Evolutionary conservation across 2,797 vertebrate species (phyloP), one percentile per base, ranked within the genome.

Genomic region (Enteromius afrohamiltoni): DNA sequence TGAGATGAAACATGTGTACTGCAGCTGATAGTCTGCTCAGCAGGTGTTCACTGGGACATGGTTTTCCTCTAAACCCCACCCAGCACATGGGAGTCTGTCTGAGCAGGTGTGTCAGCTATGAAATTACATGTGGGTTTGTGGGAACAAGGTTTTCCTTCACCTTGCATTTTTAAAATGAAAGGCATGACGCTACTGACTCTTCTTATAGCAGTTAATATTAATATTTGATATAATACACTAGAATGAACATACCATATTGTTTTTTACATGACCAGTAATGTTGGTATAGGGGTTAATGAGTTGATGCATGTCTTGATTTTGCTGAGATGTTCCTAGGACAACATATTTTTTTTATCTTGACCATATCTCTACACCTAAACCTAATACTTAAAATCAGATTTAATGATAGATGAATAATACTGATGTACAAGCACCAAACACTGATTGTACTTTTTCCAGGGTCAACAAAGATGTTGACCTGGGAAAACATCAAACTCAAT

Each of bases 31-130:
- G 16, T 34, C 51, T 42, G 55, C 10, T 29, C 34, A 49, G 60
- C 74, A 45, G 53, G 47, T 71, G 23, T 40, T 40, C 29, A 53
- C 69, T 82, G 31, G 6, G 62, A 40, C 45, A 42, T 42, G 31
- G 58, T 37, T 13, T 31, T 81, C 68, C 2, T 83, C 78, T 73
- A 75, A 62, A 17, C 64, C 23, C 8, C 82, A 67, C 77, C 83
- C 88, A 86, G 75, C 80, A n/a, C 6, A 81, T 3, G 40, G 67
- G 83, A 86, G 83, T 79, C 26, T 79, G 87, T 87, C 87, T 82
- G 82, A 82, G 51, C 69, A 81, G 73, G 55, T 51, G 77, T 45
- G 79, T 51, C 13, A 40, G 31, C 9, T 71, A 58, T 47, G n/a
- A 51, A 47, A 42, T 11, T 9, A 2, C 14, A 14, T 70, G 62